These are phyloP conservation scores for Gobio occitaniae DNA, from an alignment of 2,797 vertebrate genomes.

Conservation along the genomic window DNA sequence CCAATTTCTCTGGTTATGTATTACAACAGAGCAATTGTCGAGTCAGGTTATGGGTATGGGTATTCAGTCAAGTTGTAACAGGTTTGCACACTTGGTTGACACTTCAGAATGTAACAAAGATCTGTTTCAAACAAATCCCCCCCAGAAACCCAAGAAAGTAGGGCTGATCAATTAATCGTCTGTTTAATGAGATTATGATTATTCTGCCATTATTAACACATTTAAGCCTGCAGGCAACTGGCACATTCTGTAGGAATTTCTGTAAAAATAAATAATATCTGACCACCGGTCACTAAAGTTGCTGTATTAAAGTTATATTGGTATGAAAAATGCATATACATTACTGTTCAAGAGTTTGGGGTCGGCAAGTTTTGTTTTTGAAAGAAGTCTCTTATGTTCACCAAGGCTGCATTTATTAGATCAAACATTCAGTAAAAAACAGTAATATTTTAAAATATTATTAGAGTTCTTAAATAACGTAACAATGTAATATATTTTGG, in stretches of 20 bases:
- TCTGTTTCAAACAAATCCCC: background rate
- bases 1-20: constrained; percentile 12
- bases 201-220: background rate
- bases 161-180: background rate
- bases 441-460: background rate
- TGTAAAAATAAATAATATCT: background rate
- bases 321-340: background rate
- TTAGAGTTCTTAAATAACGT: background rate
- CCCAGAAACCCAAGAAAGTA: background rate
- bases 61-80: constrained; percentile 16
- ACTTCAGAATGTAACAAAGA: background rate
- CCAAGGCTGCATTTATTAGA: background rate
- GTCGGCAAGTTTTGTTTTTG: background rate
- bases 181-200: constrained; percentile 16
- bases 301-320: background rate
- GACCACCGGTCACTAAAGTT: too few relatives aligned
- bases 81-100: constrained; percentile 3
- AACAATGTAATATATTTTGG: background rate
- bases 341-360: background rate
- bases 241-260: background rate
- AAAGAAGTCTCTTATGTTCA: background rate
- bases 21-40: background rate
- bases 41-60: background rate
- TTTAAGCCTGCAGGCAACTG: background rate
- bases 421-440: background rate